Conservation (phyloP, 2,113 vertebrate genomes). For the Misgurnus mizolepis region DNA sequence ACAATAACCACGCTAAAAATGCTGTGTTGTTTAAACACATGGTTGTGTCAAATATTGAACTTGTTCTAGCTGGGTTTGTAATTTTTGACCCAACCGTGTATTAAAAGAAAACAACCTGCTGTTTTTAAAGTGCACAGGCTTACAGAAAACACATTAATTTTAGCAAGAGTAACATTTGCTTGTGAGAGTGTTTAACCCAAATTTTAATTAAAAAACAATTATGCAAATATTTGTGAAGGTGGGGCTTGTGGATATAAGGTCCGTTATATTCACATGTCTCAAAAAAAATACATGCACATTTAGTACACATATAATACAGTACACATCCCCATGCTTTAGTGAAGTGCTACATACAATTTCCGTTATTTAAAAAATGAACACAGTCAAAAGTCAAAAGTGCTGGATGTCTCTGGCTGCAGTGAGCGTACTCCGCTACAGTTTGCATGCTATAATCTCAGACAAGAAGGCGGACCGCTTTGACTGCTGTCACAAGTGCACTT, state of each 20-base stretch:
- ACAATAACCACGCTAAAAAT: no score
- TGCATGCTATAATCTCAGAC: conserved; percentile 28
- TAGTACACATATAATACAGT: neutral
- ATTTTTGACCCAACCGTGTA: no score
- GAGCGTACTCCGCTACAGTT: conserved; percentile 1
- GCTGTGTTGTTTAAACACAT: no score
- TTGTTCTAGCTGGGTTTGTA: no score
- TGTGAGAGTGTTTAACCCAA: conserved; percentile 11
- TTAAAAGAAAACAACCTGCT: no score
- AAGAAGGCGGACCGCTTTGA: conserved; percentile 5
- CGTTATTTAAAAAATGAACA: neutral
- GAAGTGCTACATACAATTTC: neutral
- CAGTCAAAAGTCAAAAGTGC: neutral
- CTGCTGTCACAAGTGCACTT: conserved; percentile 21
- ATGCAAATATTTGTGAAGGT: neutral
- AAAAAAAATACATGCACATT: neutral
- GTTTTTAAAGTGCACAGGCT: no score
- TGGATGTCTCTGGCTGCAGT: neutral
- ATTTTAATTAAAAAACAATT: neutral
- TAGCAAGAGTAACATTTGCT: neutral
- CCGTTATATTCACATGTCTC: neutral
- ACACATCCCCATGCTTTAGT: neutral
- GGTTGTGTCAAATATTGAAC: no score
- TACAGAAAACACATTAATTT: no score
- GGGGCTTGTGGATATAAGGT: conserved; percentile 2